Base-by-base conservation (phyloP, 2,797 vertebrate genomes). In the Octomys mimax region DNA sequence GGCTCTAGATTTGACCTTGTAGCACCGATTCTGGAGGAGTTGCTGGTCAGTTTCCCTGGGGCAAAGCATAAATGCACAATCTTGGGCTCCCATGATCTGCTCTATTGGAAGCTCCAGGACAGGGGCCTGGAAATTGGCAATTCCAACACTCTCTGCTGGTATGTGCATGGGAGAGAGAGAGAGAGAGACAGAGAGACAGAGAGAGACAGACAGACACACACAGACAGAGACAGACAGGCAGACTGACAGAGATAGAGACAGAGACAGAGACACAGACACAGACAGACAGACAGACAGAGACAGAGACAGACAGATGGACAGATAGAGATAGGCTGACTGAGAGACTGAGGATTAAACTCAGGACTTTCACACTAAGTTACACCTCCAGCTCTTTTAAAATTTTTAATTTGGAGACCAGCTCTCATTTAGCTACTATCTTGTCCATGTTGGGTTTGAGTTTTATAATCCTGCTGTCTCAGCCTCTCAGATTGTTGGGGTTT, bases 21-120 rank as follows among this genome's bases (percentile, higher is more conserved):
- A 4, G 36, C 22, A 0, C 6, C 39, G 62, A 4, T 42, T 81
- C 42, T 83, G 10, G 0, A 28, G 2, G 78, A 73, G 64, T 21
- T 2, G 6, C 22, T 7, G 0, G 13, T 14, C 26, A 3, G 0
- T 52, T 39, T 5, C 28, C 10, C 13, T 3, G 57, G n/a, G 39
- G 24, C 7, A 11, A 39, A 87, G 26, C 75, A 68, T 64, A 84
- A 22, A 52, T 3, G 33, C 6, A 14, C 8, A 2, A 6, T 4
- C n/a, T 64, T 22, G 21, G 52, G 68, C 9, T 31, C 33, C 36
- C 71, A 9, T 26, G 36, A 10, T 2, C 31, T 6, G 7, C 10
- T 14, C 8, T 28, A 5, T 52, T 46, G n/a, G 7, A 68, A 46
- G 2, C 28, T 49, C 6, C 1, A 36, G 22, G 54, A 3, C 1